Base-by-base conservation (phyloP, 2,797 vertebrate species). In the Salarias fasciatus region DNA sequence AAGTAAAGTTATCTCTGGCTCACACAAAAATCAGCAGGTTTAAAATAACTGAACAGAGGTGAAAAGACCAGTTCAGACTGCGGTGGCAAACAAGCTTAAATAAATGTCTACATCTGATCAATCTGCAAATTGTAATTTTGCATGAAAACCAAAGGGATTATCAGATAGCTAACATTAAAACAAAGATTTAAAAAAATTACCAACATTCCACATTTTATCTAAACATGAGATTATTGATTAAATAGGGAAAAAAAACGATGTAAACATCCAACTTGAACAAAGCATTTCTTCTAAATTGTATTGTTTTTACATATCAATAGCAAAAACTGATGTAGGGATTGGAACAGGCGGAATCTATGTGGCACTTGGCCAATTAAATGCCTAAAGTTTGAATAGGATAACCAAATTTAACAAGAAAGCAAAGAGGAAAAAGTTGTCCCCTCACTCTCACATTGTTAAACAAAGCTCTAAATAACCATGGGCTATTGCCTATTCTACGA, bases 401-500 rank as follows among this genome's bases (percentile, higher is more conserved):
- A 35, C 13, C 3, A 35, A 53, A 12, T 24, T 54, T 62, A 15
- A 5, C 48, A 37, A 8, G 56, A 65, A 61, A 10, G 15, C 36
- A 63, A 15, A 45, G 4, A 40, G 45, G 45, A 15, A n/a, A 63
- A 69, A 63, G 55, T 70, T 81, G 4, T 13, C 8, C 33, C n/a
- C 30, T 24, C 53, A 72, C 49, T 44, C 41, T 63, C 11, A 30
- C 15, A 41, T 28, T 37, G 8, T n/a, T 29, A 72, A 75, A 53
- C 47, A 12, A 54, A 57, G 31, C 52, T 63, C 46, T 52, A 65
- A 76, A 63, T 38, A 71, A 40, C 40, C 31, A 13, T 44, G 47
- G 31, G 29, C 56, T 47, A 51, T 51, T 70, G 62, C 51, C 49
- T 72, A 31, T 63, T 72, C 63, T 37, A 44, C 51, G 31, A 53